phyloP scores from a whole-genome alignment of 2,797 vertebrate genomes.

The Mormyrops attenuatus region DNA sequence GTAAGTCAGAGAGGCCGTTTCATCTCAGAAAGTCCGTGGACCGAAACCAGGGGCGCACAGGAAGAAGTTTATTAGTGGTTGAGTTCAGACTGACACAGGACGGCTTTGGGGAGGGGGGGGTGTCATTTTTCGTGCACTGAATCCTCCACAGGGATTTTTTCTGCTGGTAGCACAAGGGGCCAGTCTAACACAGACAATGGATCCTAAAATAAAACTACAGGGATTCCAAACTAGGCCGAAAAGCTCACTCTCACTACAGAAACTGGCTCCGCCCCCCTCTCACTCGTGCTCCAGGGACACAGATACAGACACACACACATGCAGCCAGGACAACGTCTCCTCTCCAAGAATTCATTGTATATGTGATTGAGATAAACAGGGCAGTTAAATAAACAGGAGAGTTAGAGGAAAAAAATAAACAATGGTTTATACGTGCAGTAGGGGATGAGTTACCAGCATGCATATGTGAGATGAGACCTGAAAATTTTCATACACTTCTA shows the following conservation, averaged over 20 bases:
- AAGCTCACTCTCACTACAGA: background rate
- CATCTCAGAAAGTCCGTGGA: background rate
- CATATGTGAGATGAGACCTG: slow-evolving; percentile 65
- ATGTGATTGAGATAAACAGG: slow-evolving; percentile 62
- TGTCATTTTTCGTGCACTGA: background rate
- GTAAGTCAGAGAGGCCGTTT: slow-evolving; percentile 3
- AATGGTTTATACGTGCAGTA: slow-evolving; percentile 60
- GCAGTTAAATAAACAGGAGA: slow-evolving; percentile 42
- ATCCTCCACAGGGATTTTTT: background rate
- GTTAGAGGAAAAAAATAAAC: slow-evolving; percentile 31
- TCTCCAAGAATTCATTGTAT: slow-evolving; percentile 35
- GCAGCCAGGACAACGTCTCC: slow-evolving; percentile 33
- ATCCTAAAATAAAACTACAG: background rate
- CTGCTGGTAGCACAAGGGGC: background rate
- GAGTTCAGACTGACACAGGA: background rate
- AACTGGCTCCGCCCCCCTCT: background rate
- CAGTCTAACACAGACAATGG: background rate
- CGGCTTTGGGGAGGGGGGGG: background rate
- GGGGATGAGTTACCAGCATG: slow-evolving; percentile 65
- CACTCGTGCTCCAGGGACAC: slow-evolving; percentile 26
- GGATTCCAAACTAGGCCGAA: background rate
- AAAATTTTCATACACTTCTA: slow-evolving; percentile 47
- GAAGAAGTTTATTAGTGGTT: background rate
- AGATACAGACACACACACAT: slow-evolving; percentile 11
- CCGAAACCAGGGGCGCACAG: background rate